Conservation (phyloP, 2,113 vertebrate species). For the Chionis minor region DNA sequence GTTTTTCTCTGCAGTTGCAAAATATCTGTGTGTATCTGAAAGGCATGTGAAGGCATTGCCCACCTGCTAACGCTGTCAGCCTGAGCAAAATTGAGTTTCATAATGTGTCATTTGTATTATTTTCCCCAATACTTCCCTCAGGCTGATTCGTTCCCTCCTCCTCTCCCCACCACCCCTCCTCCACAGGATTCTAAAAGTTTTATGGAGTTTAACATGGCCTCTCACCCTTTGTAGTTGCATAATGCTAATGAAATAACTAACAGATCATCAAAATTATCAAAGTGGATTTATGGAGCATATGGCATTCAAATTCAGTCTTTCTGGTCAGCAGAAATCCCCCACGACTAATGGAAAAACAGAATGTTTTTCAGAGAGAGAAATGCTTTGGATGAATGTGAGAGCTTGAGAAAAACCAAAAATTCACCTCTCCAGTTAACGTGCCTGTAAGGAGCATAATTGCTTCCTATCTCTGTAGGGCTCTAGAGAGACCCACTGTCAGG, state of each 20-base stretch:
- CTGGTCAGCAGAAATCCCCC: neutral
- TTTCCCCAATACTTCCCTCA: neutral
- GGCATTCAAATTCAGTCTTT: neutral
- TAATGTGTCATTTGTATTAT: neutral
- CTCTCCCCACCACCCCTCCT: neutral
- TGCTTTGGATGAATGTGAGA: neutral
- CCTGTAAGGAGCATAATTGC: neutral
- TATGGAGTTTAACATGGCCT: neutral
- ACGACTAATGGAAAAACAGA: neutral
- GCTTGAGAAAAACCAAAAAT: neutral
- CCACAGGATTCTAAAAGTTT: neutral
- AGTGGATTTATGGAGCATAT: neutral
- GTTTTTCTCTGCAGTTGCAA: neutral
- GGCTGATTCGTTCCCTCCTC: neutral
- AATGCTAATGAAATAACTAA: slow-evolving; percentile 31
- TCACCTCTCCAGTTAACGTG: neutral
- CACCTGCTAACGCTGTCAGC: neutral
- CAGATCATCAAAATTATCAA: neutral
- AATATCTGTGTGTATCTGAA: neutral
- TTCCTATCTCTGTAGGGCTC: neutral
- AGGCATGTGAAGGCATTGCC: neutral
- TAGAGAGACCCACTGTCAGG: neutral
- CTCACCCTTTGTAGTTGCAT: slow-evolving; percentile 13
- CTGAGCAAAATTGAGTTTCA: neutral
- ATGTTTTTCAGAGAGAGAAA: neutral